A percentile compares a stretch with the other conserved stretches of the same genome.
Conservation (phyloP, 2,113 vertebrate species). For the Vidua chalybeata region DNA sequence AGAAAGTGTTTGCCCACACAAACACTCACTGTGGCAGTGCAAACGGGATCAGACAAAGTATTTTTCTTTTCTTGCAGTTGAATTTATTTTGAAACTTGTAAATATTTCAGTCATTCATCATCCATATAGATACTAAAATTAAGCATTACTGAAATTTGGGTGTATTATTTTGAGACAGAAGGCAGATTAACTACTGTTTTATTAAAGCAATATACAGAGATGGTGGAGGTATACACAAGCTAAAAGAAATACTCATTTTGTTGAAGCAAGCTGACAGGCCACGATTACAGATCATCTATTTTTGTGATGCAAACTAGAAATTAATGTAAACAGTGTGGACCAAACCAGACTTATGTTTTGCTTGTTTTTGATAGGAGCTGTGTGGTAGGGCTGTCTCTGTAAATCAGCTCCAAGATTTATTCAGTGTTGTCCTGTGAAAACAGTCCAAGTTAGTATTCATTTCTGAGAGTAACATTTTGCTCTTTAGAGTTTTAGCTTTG, state of each 20-base stretch:
- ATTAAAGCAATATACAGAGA: conserved; percentile 36
- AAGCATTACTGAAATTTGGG: conserved; percentile 12
- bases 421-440: conserved; percentile 29
- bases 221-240: conserved; percentile 43
- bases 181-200: conserved; percentile 59
- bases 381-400: conserved; percentile 1
- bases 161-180: conserved; percentile 43
- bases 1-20: conserved; percentile 5
- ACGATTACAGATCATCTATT: conserved; percentile 34
- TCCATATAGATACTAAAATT: conserved; percentile 36
- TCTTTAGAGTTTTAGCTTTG: not conserved
- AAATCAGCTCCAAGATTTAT: conserved; percentile 32
- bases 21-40: not conserved
- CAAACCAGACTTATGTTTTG: not conserved
- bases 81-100: conserved; percentile 50
- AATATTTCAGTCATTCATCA: conserved; percentile 58
- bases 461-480: not conserved
- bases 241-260: conserved; percentile 36
- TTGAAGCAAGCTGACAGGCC: conserved; percentile 34
- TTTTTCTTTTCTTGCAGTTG: not conserved
- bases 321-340: conserved; percentile 30
- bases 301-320: conserved; percentile 25
- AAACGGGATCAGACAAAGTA: not conserved
- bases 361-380: conserved; percentile 6
- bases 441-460: not conserved